Evolutionary conservation across 2,888 invertebrate species (phyloP).

Genomic region (Hemicrepidius hirtus): DNA sequence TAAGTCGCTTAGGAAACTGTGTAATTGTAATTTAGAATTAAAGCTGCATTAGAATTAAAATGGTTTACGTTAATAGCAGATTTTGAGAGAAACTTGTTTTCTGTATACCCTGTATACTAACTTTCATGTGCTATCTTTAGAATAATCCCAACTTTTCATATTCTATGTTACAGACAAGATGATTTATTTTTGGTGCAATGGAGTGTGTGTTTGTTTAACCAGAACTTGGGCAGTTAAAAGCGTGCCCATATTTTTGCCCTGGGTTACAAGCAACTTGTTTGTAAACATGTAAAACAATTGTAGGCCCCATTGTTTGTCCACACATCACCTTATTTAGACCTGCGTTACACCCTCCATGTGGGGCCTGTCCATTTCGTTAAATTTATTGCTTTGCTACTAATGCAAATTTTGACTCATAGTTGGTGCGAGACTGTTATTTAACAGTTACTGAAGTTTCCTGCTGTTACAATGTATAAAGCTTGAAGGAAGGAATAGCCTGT

Average conservation of each 20-base stretch:
- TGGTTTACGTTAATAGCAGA: too few species aligned
- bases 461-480: background rate
- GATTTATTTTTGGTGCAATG: background rate
- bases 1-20: too few species aligned
- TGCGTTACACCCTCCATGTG: slow-evolving; percentile 44
- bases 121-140: too few species aligned
- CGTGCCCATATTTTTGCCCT: slow-evolving; percentile 29
- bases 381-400: slow-evolving; percentile 20
- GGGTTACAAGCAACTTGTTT: slow-evolving; percentile 44
- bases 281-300: slow-evolving; percentile 54
- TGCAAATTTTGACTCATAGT: slow-evolving; percentile 24
- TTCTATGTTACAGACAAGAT: too few species aligned
- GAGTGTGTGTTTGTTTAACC: background rate
- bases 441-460: background rate
- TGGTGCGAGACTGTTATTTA: background rate
- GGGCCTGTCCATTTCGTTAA: slow-evolving; percentile 48
- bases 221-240: background rate
- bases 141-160: too few species aligned
- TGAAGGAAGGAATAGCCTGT: background rate
- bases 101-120: too few species aligned
- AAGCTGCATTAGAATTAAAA: too few species aligned
- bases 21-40: too few species aligned
- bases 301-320: slow-evolving; percentile 50
- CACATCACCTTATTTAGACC: slow-evolving; percentile 48
- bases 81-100: too few species aligned